Base-by-base conservation (phyloP, 2,797 vertebrate genomes). In the Clarias fuscus region DNA sequence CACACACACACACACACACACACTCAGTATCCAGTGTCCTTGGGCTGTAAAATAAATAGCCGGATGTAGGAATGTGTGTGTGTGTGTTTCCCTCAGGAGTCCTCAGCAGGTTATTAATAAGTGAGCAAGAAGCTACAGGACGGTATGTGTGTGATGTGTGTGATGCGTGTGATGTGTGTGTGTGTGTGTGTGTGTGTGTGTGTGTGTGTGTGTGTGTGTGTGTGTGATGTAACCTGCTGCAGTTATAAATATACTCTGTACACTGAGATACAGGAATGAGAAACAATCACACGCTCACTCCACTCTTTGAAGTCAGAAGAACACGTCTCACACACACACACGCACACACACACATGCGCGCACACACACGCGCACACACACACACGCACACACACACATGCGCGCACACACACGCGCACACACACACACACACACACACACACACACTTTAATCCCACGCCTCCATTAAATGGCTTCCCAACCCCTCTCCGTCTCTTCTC, bases 101-200 rank as follows among this genome's bases (percentile, higher is more conserved):
- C 33, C 33, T 71, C 33, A 71, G 68, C 33, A 43, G 71, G 71
- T 40, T 73, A 73, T 73, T 40, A 72, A 73, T 73, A 73, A 73
- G 24, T 73, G 22, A 73, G 71, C 24, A 24, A 73, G 22, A 7
- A 43, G 22, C 40, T 43, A 43, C 20, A 73, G 71, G 71, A 43
- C 37, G 43, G 71, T 43, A 15, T 40, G 33, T 43, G 71, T 48
- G 48, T 48, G 43, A 33, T 48, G 43, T 48, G 43, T 48, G 48
- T 48, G 48, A n/a, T 48, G 48, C 11, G 48, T 48, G 48, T 48
- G 43, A n/a, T 48, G 43, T 33, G 33, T 33, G 33, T 33, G 33
- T 33, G 33, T 48, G 43, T 5, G 17, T 37, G 33, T 48, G 48
- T 48, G 43, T 48, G 43, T 48, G 43, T 48, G 48, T 48, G 48